Base-by-base conservation (phyloP, 2,888 invertebrate species). In the Lepidocyrtinus sp. region DNA sequence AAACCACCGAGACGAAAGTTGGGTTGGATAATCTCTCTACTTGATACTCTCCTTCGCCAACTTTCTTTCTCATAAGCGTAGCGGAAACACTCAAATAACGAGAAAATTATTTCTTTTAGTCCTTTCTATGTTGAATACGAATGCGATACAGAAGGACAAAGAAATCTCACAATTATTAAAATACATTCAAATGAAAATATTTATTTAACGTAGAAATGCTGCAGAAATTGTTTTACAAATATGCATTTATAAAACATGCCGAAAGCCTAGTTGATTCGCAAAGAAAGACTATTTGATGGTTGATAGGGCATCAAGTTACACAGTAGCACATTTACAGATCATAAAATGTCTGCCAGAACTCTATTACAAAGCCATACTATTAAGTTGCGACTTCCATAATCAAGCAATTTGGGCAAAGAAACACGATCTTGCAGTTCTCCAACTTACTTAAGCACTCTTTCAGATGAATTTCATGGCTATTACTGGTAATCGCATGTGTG, bases 381-480 rank as follows among this genome's bases (percentile, higher is more conserved):
- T 70, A 70, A 59, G 27, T 25, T 65, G 17, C 21, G n/a, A n/a
- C n/a, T 15, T 19, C 62, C 36, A 36, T 36, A 36, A 36, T 36
- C 36, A 36, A 36, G 36, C 36, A 36, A 36, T 36, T 36, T 36
- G 36, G 36, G 12, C 5, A 36, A 36, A 68, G 67, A 75, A 61
- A 75, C 62, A 62, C 22, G 61, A 75, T 65, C 61, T 55, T 65
- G 36, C n/a, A 24, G 17, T 50, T 69, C 46, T 55, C 25, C 19
- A 3, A 5, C 15, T 25, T 36, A 5, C 25, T n/a, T 1, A 64
- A 26, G 19, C 25, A 24, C 26, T 27, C 36, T 24, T 46, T 45
- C 62, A 63, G 62, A 62, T 62, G 69, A 67, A 62, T 69, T 75
- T 67, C 75, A 67, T 75, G 68, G 36, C 68, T 46, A 75, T 68